These are phyloP conservation scores for Petrocephalus zakoni DNA, from an alignment of 2,113 vertebrate species.

Conservation along the genomic window DNA sequence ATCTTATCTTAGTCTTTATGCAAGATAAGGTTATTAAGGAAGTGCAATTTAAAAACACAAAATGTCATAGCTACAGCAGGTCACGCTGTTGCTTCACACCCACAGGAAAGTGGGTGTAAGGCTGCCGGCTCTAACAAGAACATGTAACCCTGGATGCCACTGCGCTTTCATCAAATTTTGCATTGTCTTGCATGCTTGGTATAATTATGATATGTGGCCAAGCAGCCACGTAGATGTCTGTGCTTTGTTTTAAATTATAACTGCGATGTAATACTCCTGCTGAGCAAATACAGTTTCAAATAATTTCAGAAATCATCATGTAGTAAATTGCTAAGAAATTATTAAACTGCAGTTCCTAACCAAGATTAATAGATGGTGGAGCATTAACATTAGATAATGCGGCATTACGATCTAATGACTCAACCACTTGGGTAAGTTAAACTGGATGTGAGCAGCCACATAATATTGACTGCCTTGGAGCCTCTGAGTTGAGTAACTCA, in stretches of 20 bases:
- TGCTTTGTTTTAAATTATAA: not conserved
- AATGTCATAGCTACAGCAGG: not conserved
- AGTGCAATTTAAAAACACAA: not conserved
- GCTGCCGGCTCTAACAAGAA: not conserved
- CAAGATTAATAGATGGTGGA: not conserved
- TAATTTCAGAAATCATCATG: not conserved
- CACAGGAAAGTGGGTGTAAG: not conserved
- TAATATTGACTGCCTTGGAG: not conserved
- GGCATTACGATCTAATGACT: not conserved
- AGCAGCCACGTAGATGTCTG: not conserved
- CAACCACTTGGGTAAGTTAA: not conserved
- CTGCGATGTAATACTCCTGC: not conserved
- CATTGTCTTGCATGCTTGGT: not conserved
- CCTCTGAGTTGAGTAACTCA: not conserved
- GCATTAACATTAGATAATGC: not conserved
- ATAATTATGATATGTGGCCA: not conserved
- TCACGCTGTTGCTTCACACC: not conserved
- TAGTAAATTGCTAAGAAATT: not conserved
- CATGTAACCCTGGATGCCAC: not conserved
- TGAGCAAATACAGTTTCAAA: not conserved
- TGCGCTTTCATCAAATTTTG: not conserved
- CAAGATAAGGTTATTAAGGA: not conserved
- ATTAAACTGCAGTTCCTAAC: not conserved
- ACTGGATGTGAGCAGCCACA: not conserved
- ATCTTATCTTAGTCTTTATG: not conserved